Evolutionary conservation across 2,888 invertebrate species (phyloP), one percentile per base, ranked within the genome.

Genomic region (Acleris holmiana): DNA sequence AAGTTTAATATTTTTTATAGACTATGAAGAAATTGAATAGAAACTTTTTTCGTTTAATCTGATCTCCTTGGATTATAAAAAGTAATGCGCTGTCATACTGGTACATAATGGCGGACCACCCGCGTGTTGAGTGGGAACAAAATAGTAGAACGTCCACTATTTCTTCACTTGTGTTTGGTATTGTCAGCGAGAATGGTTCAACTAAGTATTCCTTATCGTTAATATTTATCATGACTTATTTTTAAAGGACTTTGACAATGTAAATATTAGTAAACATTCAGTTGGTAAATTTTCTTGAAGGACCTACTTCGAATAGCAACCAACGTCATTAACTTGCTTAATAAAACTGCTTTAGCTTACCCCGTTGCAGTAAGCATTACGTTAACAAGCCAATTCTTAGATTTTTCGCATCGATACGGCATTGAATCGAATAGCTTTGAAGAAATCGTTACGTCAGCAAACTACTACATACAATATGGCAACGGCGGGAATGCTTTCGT

Each of bases 401-500:
- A 65, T 49, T 65, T 60, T 55, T 54, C 59, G 60, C 40, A 68
- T 67, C 61, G 67, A 76, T 69, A 74, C 69, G 61, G 70, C 61
- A 69, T 71, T 71, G 75, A 75, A 73, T 76, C 70, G 72, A 72
- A 83, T 85, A 78, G 80, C 73, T 88, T 86, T 82, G 80, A 72
- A 84, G 90, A 89, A 88, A 82, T 78, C 86, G 83, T 86, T 85
- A 79, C 80, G 78, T 76, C 79, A 78, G 67, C n/a, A n/a, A n/a
- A n/a, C n/a, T n/a, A n/a, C n/a, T 83, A 79, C 81, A 80, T 71
- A 76, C 79, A 86, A 53, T 25, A 6, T 23, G 59, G 35, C 7
- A 46, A 41, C 47, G 51, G 57, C 56, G 62, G 47, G 63, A 63
- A 86, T 71, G 75, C 70, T 70, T 68, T 73, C 76, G 78, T 75